Evolutionary conservation across 53 echinoderm and acorn worm species (phyloP), one percentile per base, ranked within the genome.

Genomic region (Glandiceps talaboti): DNA sequence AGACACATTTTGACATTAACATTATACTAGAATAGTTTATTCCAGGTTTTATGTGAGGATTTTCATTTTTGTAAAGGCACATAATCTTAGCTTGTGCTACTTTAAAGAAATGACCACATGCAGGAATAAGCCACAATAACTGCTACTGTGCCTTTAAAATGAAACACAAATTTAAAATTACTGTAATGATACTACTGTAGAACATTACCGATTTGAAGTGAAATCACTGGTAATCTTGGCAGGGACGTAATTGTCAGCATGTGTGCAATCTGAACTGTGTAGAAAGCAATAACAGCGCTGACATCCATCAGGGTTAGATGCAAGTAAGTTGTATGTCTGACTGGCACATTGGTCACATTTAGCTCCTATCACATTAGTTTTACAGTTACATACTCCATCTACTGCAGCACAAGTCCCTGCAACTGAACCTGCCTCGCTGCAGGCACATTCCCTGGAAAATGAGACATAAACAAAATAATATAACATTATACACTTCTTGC

Each of bases 201-300:
- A 45, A 12, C 6, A 6, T 45, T 45, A 45, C 64, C 64, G 6
- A 20, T 20, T 45, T 45, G 64, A 45, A 12, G 20, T 12, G 75
- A 97, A 97, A 78, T 93, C 88, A 30, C 85, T 80, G 1, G 74
- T 82, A 30, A 99, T 75, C 14, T 31, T 75, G 1, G 88, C 81
- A 30, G 85, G 81, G 1, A 91, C 83, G 73, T 85, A 93, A 75
- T 85, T 86, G 30, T 90, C 84, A 1, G 99, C 91, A 25, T 79
- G 33, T 14, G 82, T 81, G 83, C 99, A 99, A 27, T 82, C 80
- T 28, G 33, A 26, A 14, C 87, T 86, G 76, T 99, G 99, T 29
- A 86, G 82, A 33, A 84, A 91, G 78, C 99, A 99, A 83, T 92
- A 99, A 76, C 99, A 99, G 1, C 82, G 81, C 77, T 99, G 99